phyloP scores from a whole-genome alignment of 2,113 vertebrate genomes.

The Colinus virginianus region DNA sequence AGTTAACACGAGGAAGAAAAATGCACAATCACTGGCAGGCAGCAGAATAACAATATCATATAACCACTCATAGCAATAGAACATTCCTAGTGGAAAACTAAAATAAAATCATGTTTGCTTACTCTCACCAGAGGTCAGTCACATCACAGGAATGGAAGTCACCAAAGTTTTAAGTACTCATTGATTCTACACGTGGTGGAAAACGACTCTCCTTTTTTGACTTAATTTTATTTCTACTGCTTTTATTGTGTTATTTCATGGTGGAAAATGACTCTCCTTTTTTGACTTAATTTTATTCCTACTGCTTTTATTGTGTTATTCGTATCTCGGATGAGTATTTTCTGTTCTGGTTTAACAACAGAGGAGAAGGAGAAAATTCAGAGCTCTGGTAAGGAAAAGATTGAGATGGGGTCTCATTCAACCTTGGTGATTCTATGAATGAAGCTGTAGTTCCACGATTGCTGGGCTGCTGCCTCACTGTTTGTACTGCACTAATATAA shows the following conservation, averaged over 20 bases:
- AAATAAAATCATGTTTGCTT: not conserved
- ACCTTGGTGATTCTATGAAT: too few species aligned
- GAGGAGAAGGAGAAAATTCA: not conserved
- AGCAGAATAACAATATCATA: not conserved
- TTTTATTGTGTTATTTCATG: not conserved
- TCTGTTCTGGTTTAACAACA: not conserved
- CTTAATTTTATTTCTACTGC: not conserved
- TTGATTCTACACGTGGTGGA: not conserved
- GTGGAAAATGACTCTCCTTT: not conserved
- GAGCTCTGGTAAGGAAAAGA: not conserved
- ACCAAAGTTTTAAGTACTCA: not conserved
- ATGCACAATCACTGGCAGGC: not conserved
- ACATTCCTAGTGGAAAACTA: not conserved
- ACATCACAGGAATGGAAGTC: conserved; percentile 17
- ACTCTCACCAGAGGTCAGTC: conserved; percentile 71
- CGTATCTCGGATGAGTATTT: not conserved
- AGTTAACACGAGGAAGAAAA: not conserved
- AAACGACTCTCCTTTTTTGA: not conserved
- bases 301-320: not conserved
- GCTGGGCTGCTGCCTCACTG: not conserved
- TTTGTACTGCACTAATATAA: not conserved
- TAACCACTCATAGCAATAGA: not conserved
- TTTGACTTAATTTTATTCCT: not conserved
- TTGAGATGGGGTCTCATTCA: not conserved
- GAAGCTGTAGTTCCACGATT: not conserved